Percentiles rank a stretch among this genome's conserved stretches.
phyloP scores from a whole-genome alignment of 2,888 invertebrate genomes.

The Latrodectus elegans region DNA sequence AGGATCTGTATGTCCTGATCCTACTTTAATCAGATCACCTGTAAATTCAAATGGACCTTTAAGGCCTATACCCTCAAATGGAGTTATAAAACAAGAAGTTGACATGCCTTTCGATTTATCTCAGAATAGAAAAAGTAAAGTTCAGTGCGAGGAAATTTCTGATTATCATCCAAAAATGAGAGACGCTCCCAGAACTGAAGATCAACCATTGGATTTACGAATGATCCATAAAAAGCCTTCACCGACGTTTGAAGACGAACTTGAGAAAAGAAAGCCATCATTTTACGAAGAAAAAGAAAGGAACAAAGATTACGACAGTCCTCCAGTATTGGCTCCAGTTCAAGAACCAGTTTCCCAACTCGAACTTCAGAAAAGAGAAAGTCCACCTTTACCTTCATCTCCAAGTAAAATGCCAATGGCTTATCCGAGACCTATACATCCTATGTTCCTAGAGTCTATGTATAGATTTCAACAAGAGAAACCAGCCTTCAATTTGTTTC shows the following conservation, averaged over 20 bases:
- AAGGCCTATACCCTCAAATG: constrained; percentile 70
- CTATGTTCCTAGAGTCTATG: constrained; percentile 76
- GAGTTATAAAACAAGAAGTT: constrained; percentile 68
- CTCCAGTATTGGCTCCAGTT: constrained; percentile 49
- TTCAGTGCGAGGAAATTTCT: constrained; percentile 45
- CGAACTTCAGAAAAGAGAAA: constrained; percentile 58
- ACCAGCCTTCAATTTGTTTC: constrained; percentile 79
- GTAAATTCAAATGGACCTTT: constrained; percentile 63
- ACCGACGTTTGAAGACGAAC: constrained; percentile 54
- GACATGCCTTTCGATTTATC: constrained; percentile 84
- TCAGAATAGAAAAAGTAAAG: constrained; percentile 61
- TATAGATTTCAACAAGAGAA: constrained; percentile 73
- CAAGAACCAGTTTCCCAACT: constrained; percentile 59
- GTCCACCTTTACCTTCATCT: constrained; percentile 68
- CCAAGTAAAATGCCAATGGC: constrained; percentile 76
- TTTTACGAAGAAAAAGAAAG: constrained; percentile 69
- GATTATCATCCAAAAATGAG: constrained; percentile 67
- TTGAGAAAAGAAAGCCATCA: constrained; percentile 68
- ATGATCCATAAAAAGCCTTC: constrained; percentile 85
- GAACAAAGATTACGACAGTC: constrained; percentile 62
- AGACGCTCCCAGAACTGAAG: constrained; percentile 76
- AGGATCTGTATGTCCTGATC: constrained; percentile 70
- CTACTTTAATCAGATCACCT: constrained; percentile 53
- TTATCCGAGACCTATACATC: constrained; percentile 89
- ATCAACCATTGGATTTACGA: constrained; percentile 87